A percentile compares a stretch with the other conserved stretches of the same genome.
phyloP scores from a whole-genome alignment of 2,888 invertebrate species.

The Eupithecia vulgata region DNA sequence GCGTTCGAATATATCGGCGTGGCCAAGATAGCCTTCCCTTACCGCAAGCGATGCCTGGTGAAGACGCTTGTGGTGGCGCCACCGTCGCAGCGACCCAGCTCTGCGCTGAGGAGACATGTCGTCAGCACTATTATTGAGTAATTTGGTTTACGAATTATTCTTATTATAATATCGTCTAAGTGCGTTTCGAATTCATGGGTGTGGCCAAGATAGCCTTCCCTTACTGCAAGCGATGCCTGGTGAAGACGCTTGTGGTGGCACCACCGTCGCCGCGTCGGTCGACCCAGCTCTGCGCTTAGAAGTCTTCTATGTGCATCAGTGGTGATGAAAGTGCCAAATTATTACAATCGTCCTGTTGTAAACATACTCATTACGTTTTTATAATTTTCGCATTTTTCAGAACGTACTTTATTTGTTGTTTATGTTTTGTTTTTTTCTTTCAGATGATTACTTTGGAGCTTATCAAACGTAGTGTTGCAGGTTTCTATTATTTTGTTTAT shows the following conservation, averaged over 20 bases:
- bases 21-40: slow-evolving; percentile 80
- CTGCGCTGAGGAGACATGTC: slow-evolving; percentile 90
- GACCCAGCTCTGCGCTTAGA: slow-evolving; percentile 90
- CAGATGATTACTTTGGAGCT: slow-evolving; percentile 33
- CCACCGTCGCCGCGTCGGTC: slow-evolving; percentile 93
- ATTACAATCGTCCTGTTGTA: neutral
- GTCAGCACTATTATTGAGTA: slow-evolving; percentile 95
- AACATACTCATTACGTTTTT: neutral
- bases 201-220: slow-evolving; percentile 76
- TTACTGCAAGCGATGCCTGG: slow-evolving; percentile 92
- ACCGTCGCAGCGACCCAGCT: slow-evolving; percentile 91
- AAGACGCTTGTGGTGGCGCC: slow-evolving; percentile 92
- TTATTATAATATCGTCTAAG: too few species aligned
- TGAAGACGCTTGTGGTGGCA: slow-evolving; percentile 91
- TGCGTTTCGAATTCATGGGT: slow-evolving; percentile 29
- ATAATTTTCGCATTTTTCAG: neutral
- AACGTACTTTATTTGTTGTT: neutral
- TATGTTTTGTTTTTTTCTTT: slow-evolving; percentile 25
- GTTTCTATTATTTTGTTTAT: slow-evolving; percentile 55
- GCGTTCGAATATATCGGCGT: slow-evolving; percentile 75
- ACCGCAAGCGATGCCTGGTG: slow-evolving; percentile 92
- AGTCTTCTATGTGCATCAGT: slow-evolving; percentile 79
- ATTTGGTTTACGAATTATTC: slow-evolving; percentile 34
- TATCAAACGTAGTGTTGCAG: slow-evolving; percentile 21
- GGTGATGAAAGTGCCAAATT: too few species aligned